Percentiles rank a stretch among this genome's conserved stretches.
phyloP scores from a whole-genome alignment of 2,888 invertebrate genomes.

The Drosophila nr. perissopoda region DNA sequence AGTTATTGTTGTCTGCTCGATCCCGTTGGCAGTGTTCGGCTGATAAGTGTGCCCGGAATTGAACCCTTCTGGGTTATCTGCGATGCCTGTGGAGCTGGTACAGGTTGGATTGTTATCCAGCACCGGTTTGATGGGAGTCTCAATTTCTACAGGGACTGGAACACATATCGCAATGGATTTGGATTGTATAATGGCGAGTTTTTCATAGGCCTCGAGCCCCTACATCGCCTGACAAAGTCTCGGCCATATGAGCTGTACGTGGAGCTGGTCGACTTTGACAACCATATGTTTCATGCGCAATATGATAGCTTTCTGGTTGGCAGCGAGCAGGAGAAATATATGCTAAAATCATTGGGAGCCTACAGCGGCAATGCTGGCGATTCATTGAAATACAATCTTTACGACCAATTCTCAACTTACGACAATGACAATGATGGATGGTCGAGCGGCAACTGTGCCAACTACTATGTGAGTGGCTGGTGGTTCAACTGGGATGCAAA shows the following conservation, averaged over 20 bases:
- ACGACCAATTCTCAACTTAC: conserved; percentile 48
- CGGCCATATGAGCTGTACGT: conserved; percentile 48
- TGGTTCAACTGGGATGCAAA: conserved; percentile 45
- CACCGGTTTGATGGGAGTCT: conserved; percentile 41
- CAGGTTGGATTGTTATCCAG: conserved; percentile 51
- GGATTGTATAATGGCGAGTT: conserved; percentile 46
- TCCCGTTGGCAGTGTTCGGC: conserved; percentile 3
- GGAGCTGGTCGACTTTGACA: conserved; percentile 36
- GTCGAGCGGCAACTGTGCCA: conserved; percentile 43
- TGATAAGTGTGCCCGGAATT: conserved; percentile 36
- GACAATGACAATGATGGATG: conserved; percentile 51
- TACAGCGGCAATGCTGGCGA: conserved; percentile 51
- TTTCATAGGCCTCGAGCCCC: conserved; percentile 45
- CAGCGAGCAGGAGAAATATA: conserved; percentile 38
- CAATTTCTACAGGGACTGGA: conserved; percentile 47
- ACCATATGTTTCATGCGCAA: conserved; percentile 16
- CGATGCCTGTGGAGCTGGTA: conserved; percentile 18
- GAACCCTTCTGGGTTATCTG: conserved; percentile 35
- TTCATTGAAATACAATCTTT: conserved; percentile 42
- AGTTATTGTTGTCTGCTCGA: conserved; percentile 12
- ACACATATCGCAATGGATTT: conserved; percentile 49
- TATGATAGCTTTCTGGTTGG: conserved; percentile 49
- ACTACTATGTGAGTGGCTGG: conserved; percentile 47
- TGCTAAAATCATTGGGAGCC: conserved; percentile 39
- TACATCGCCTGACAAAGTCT: conserved; percentile 45